Percentiles rank a stretch among this genome's conserved stretches.
Evolutionary conservation across 2,113 vertebrate genomes (phyloP).

Genomic region (Clarias gariepinus): DNA sequence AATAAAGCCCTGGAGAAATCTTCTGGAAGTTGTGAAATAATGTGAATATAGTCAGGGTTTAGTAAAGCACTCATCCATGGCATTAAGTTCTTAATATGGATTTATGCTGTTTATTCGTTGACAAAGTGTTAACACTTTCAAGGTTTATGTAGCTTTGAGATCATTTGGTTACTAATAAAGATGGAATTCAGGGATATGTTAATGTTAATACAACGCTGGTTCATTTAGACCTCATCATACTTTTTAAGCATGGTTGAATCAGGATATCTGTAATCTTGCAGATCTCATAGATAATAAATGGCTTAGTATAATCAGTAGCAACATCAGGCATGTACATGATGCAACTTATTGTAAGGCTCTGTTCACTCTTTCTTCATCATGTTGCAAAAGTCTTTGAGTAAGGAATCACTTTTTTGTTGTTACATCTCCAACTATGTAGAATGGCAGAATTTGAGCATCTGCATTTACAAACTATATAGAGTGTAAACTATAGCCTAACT

Average conservation of each 20-base stretch:
- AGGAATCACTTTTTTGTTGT: constrained; percentile 45
- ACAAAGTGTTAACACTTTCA: not conserved
- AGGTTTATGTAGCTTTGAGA: not conserved
- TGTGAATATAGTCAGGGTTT: not conserved
- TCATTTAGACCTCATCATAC: not conserved
- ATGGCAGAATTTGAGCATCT: not conserved
- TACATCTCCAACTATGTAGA: constrained; percentile 11
- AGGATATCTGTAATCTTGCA: not conserved
- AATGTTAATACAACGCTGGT: not conserved
- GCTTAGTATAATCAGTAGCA: constrained; percentile 47
- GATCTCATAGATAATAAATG: constrained; percentile 30
- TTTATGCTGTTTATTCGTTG: not conserved
- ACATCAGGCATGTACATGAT: constrained; percentile 62
- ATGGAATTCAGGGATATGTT: not conserved
- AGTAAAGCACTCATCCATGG: not conserved
- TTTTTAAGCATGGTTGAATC: not conserved
- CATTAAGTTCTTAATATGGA: not conserved
- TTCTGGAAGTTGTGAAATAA: not conserved
- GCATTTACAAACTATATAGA: not conserved
- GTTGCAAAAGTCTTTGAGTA: constrained; percentile 25
- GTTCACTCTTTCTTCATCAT: constrained; percentile 38
- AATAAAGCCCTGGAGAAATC: not conserved
- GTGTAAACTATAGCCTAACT: not conserved
- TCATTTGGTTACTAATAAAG: not conserved
- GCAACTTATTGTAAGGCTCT: constrained; percentile 68